phyloP scores from a whole-genome alignment of 2,113 vertebrate genomes.

The Gopherus flavomarginatus region DNA sequence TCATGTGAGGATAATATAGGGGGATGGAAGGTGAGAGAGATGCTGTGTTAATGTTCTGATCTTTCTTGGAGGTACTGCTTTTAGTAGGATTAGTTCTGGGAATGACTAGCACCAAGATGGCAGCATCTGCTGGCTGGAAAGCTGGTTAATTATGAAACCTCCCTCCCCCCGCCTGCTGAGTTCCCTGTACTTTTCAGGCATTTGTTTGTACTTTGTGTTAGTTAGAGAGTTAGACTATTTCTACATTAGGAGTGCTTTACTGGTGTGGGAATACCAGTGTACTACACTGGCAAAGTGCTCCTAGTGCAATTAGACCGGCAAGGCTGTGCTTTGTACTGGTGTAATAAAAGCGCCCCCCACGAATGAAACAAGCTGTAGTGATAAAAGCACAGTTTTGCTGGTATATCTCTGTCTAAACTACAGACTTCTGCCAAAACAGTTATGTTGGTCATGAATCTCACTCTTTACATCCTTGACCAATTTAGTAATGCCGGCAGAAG shows the following conservation, averaged over 20 bases:
- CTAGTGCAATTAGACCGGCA: too few relatives aligned
- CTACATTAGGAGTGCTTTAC: not conserved
- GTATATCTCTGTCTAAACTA: not conserved
- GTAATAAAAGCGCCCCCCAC: too few relatives aligned
- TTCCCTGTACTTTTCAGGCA: not conserved
- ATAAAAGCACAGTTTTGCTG: not conserved
- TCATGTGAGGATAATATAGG: not conserved
- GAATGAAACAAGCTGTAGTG: not conserved
- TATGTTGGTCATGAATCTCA: not conserved
- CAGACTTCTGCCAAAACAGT: not conserved
- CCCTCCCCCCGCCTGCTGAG: not conserved
- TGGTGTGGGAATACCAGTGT: not conserved
- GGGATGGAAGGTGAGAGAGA: not conserved
- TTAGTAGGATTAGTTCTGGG: not conserved
- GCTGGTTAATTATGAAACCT: not conserved
- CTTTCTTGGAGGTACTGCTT: not conserved
- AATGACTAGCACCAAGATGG: not conserved
- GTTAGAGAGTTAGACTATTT: not conserved
- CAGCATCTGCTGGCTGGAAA: not conserved
- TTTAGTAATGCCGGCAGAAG: not conserved
- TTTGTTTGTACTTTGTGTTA: accelerated
- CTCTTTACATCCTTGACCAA: not conserved
- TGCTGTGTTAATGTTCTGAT: not conserved
- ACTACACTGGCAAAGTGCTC: not conserved
- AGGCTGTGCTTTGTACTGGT: not conserved